Evolutionary conservation across 2,888 invertebrate species (phyloP).

Genomic region (Magallana nippona): DNA sequence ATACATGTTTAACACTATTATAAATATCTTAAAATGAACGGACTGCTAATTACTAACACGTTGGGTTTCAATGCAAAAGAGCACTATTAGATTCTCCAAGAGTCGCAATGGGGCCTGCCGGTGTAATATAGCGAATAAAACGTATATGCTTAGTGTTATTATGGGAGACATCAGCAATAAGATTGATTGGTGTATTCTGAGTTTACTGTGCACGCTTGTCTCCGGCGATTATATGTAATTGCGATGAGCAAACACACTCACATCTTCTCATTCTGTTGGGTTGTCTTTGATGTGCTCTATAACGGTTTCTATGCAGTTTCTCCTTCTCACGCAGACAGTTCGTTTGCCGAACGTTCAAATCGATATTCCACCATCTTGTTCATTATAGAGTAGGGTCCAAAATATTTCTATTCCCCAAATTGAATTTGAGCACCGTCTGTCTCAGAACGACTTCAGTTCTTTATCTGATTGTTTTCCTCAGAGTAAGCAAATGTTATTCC

Average conservation of each 20-base stretch:
- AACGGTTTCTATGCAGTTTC: background rate
- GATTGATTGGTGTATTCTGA: background rate
- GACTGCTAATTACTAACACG: too few relatives aligned
- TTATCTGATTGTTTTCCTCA: background rate
- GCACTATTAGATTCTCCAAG: background rate
- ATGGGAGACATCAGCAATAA: background rate
- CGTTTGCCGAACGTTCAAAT: background rate
- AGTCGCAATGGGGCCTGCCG: background rate
- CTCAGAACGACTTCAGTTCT: background rate
- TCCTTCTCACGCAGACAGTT: background rate
- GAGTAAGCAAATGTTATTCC: conserved; percentile 24
- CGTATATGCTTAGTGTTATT: conserved; percentile 11
- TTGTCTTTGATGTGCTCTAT: background rate
- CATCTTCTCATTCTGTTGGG: conserved; percentile 1
- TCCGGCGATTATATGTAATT: conserved; percentile 1
- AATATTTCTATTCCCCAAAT: background rate
- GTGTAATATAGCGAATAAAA: background rate
- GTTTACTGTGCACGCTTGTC: conserved; percentile 24
- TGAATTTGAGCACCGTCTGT: conserved; percentile 3
- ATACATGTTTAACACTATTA: too few relatives aligned
- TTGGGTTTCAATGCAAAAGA: too few relatives aligned
- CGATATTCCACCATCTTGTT: background rate
- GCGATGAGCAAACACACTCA: background rate
- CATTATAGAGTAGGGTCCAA: background rate
- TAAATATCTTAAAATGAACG: too few relatives aligned